Evolutionary conservation across 1,140 invertebrate species (phyloP), one percentile per base, ranked within the genome.

Genomic region (Heliconius melpomene): DNA sequence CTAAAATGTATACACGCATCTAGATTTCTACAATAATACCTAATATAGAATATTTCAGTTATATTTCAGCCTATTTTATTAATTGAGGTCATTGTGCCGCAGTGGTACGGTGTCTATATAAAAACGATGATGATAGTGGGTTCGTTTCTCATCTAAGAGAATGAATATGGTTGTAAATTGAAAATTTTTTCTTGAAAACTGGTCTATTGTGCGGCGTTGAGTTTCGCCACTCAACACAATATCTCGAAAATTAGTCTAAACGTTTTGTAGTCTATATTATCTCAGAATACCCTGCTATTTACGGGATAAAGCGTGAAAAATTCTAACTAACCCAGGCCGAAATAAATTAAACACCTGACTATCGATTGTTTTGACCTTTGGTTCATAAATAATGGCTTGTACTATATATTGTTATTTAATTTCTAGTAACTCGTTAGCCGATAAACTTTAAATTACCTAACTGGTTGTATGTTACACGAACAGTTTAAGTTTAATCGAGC

Each of bases 361-460:
- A 66, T 66, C 23, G 23, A 66, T 75, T 57, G 40, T 11, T 75
- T 6, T 46, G 74, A 75, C 74, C 74, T 75, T 74, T 54, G 29
- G 5, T 75, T 75, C 18, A 60, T 54, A 75, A 75, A 75, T 75
- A 75, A 54, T 54, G 46, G n/a, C 26, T 66, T 66, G 60, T 66
- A 66, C 9, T 3, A 66, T 66, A 29, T 5, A 66, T 26, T 66
- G 9, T 75, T 36, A 57, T 29, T 57, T 75, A 75, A 75, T 57
- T 75, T 75, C 74, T 54, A 60, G 74, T 75, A 32, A 75, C 26
- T 75, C 74, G 23, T 75, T 75, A 75, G 23, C 3, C 52, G 46
- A 60, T 75, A 54, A 74, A 26, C 73, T 74, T 54, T 54, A 54
- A 75, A 75, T 75, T 75, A 54, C 7, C 11, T 54, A 75, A 75